A percentile compares a stretch with the other conserved stretches of the same genome.
phyloP scores from a whole-genome alignment of 2,113 vertebrate species.

The Oenanthe melanoleuca region DNA sequence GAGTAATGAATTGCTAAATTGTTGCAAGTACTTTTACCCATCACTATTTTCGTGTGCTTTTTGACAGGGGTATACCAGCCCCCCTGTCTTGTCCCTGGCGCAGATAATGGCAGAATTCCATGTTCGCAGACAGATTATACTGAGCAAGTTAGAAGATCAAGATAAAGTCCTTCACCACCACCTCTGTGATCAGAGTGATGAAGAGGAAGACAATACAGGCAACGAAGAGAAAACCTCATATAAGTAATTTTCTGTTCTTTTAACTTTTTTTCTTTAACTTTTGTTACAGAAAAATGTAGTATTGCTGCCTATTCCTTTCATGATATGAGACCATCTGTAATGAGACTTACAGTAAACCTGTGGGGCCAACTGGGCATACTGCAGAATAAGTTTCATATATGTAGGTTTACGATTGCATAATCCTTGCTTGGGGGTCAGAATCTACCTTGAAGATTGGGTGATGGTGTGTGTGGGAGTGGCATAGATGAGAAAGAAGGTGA shows the following conservation, averaged over 20 bases:
- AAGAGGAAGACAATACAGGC: slow-evolving; percentile 59
- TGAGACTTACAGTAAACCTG: background rate
- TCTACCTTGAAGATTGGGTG: background rate
- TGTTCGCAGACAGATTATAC: slow-evolving; percentile 80
- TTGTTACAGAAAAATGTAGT: background rate
- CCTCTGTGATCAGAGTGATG: slow-evolving; percentile 73
- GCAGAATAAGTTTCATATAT: background rate
- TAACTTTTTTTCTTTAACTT: background rate
- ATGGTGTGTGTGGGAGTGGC: too few relatives aligned
- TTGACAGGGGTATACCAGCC: slow-evolving; percentile 81
- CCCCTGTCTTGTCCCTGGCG: slow-evolving; percentile 77
- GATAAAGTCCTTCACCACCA: slow-evolving; percentile 82
- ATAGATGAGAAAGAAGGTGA: background rate
- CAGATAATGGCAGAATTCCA: slow-evolving; percentile 84
- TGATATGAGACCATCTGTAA: background rate
- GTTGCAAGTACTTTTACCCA: background rate
- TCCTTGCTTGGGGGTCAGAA: background rate
- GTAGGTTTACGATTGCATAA: background rate
- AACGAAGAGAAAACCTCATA: slow-evolving; percentile 54
- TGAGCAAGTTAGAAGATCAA: slow-evolving; percentile 84
- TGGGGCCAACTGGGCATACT: background rate
- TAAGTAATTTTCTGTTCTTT: slow-evolving; percentile 67
- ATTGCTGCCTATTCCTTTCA: background rate
- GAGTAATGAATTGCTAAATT: background rate
- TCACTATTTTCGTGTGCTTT: background rate